Base-by-base conservation (phyloP, 2,888 invertebrate species). In the Heteromurus nitidus region DNA sequence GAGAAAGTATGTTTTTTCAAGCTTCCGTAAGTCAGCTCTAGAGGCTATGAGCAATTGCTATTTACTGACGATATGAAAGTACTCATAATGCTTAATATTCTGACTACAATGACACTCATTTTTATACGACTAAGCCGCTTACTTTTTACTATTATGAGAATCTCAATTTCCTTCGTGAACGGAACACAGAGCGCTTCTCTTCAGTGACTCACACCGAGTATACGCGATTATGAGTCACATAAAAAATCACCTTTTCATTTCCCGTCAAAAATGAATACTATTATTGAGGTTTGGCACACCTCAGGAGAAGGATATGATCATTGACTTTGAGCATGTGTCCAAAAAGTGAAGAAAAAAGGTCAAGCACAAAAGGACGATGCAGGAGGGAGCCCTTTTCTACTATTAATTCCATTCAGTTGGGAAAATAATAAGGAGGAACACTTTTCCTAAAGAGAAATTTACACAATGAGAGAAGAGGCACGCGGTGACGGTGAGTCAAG, bases 291-390 rank as follows among this genome's bases (percentile, higher is more conserved):
- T n/a, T n/a, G n/a, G n/a, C n/a, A n/a, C n/a, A n/a, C n/a, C n/a
- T n/a, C n/a, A n/a, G n/a, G n/a, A n/a, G n/a, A n/a, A n/a, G n/a
- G n/a, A n/a, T n/a, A n/a, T n/a, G n/a, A n/a, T n/a, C n/a, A n/a
- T n/a, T n/a, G n/a, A n/a, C n/a, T n/a, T n/a, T n/a, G n/a, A n/a
- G n/a, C n/a, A n/a, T n/a, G n/a, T n/a, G n/a, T n/a, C n/a, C n/a
- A n/a, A n/a, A n/a, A n/a, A n/a, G n/a, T 47, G 26, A n/a, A 70
- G n/a, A n/a, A 58, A 55, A 70, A 42, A 58, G 58, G 30, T 30
- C 30, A 58, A 31, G 22, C 20, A 22, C 20, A 44, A 13, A 36
- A 36, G 13, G 13, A 36, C 13, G 36, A 36, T 36, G 36, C 22
- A 28, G 58, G 26, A 26, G 58, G 50, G 50, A 26, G 13, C 58